Evolutionary conservation across 2,888 invertebrate genomes (phyloP).

Genomic region (Peribatodes rhomboidaria): DNA sequence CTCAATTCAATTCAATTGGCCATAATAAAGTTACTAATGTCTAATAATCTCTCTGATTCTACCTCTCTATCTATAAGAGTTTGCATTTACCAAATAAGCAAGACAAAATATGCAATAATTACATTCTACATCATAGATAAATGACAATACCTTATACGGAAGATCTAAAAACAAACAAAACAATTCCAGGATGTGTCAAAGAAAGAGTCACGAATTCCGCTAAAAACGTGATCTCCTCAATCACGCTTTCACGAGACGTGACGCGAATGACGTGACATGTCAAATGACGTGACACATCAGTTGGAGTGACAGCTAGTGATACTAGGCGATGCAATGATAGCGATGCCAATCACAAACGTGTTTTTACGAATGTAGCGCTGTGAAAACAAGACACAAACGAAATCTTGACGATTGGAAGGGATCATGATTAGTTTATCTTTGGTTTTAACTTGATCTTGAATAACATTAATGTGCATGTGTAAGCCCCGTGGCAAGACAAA

Average conservation of each 20-base stretch:
- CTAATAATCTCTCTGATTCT: too few relatives aligned
- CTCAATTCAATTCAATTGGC: too few relatives aligned
- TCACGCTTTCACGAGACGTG: slow-evolving; percentile 19
- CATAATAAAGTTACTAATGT: too few relatives aligned
- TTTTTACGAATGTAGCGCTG: background rate
- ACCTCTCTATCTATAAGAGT: too few relatives aligned
- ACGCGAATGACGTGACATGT: slow-evolving; percentile 21
- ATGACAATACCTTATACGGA: too few relatives aligned
- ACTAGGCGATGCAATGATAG: slow-evolving; percentile 5
- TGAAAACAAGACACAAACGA: background rate
- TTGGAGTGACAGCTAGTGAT: slow-evolving; percentile 9
- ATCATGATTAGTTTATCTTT: too few relatives aligned
- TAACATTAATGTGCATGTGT: too few relatives aligned
- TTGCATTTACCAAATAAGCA: background rate
- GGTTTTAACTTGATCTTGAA: too few relatives aligned
- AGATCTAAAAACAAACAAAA: slow-evolving; percentile 13
- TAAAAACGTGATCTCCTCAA: slow-evolving; percentile 30
- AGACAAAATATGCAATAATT: background rate
- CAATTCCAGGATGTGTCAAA: slow-evolving; percentile 3
- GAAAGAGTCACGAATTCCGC: slow-evolving; percentile 9
- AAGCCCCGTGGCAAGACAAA: too few relatives aligned
- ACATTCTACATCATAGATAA: too few relatives aligned
- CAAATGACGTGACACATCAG: slow-evolving; percentile 15
- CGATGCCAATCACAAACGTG: slow-evolving; percentile 5
- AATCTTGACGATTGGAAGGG: background rate